A percentile compares a stretch with the other conserved stretches of the same genome.
Evolutionary conservation across 2,113 vertebrate species (phyloP).

Genomic region (Vulpes vulpes): DNA sequence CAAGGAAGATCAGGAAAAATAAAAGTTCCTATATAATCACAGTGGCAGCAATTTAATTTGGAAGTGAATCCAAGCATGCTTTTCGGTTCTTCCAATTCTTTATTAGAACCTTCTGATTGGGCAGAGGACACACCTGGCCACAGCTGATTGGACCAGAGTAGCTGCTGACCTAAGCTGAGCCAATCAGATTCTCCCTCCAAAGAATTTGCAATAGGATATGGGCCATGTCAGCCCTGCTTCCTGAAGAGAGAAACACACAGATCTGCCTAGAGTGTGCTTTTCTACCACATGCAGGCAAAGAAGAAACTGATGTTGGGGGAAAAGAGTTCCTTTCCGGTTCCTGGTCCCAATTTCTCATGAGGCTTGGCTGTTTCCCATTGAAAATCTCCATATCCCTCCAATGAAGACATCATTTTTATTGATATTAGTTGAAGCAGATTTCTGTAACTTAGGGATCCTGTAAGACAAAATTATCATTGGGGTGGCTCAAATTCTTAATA

Average conservation of each 20-base stretch:
- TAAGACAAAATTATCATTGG: not conserved
- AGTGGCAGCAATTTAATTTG: not conserved
- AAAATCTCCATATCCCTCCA: not conserved
- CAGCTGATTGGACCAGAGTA: not conserved
- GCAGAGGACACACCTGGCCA: not conserved
- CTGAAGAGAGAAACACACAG: not conserved
- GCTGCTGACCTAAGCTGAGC: not conserved
- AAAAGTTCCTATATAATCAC: not conserved
- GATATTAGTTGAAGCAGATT: not conserved
- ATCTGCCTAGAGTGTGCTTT: not conserved
- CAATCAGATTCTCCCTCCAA: not conserved
- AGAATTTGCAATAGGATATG: not conserved
- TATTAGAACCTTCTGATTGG: not conserved
- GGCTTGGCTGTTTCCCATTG: not conserved
- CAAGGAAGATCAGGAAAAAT: not conserved
- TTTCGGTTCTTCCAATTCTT: not conserved
- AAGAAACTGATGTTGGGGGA: not conserved
- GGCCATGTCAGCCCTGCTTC: not conserved
- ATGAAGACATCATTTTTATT: not conserved
- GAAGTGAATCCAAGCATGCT: not conserved
- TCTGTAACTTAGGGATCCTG: not conserved
- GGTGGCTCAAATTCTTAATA: constrained; percentile 18
- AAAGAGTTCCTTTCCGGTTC: not conserved
- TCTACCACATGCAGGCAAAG: not conserved
- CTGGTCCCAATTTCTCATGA: not conserved